Conservation (phyloP, 2,113 vertebrate genomes). For the Cyprichromis sp. region DNA sequence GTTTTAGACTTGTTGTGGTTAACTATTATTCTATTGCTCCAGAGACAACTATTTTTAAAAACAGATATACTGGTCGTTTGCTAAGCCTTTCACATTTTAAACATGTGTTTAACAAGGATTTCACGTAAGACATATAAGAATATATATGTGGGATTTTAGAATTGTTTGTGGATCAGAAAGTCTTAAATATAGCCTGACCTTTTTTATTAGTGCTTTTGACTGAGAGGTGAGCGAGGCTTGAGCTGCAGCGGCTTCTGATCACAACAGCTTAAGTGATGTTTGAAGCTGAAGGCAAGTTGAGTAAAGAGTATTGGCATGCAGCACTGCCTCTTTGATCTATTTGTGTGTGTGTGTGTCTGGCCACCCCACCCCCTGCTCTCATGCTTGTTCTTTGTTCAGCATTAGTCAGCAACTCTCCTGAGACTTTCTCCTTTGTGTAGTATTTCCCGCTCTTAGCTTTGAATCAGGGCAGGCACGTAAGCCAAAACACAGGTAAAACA, state of each 20-base stretch:
- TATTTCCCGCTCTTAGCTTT: conserved; percentile 47
- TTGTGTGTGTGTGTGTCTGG: neutral
- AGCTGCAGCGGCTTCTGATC: neutral
- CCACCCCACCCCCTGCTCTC: neutral
- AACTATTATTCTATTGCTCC: neutral
- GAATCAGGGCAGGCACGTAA: conserved; percentile 16
- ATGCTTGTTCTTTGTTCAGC: conserved; percentile 43
- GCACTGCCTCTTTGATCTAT: conserved; percentile 38
- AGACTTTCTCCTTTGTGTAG: conserved; percentile 58
- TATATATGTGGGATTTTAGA: neutral
- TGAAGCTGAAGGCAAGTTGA: conserved; percentile 32
- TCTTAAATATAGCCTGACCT: neutral
- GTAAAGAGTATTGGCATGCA: conserved; percentile 53
- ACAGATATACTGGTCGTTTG: neutral
- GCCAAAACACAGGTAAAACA: neutral
- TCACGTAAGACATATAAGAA: neutral
- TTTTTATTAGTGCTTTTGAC: conserved; percentile 5
- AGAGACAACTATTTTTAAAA: neutral
- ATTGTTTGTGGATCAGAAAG: neutral
- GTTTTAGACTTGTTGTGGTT: neutral
- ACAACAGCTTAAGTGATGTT: conserved; percentile 15
- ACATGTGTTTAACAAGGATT: neutral
- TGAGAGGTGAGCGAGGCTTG: conserved; percentile 1
- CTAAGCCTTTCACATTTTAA: neutral
- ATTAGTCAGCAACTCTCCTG: conserved; percentile 47